phyloP scores from a whole-genome alignment of 2,113 vertebrate genomes.

The Columbina picui region DNA sequence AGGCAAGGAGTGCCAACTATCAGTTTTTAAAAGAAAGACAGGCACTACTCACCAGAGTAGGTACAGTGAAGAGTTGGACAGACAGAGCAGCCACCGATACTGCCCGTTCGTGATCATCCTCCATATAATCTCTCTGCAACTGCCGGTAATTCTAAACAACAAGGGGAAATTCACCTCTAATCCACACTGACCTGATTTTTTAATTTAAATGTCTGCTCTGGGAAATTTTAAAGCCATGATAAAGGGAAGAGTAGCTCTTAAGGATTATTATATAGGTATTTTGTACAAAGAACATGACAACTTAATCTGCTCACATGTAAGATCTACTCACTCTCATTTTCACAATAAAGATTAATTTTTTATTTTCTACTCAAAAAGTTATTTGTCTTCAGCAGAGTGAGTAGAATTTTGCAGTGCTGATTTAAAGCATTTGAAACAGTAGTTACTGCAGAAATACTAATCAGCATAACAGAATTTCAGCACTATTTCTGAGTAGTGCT shows the following conservation, averaged over 20 bases:
- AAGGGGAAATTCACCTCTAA: constrained; percentile 92
- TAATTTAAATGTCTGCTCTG: constrained; percentile 66
- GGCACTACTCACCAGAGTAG: constrained; percentile 94
- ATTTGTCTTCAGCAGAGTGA: neutral
- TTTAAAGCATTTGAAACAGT: neutral
- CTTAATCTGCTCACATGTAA: neutral
- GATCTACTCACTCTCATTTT: neutral
- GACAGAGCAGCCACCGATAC: constrained; percentile 98
- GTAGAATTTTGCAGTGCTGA: neutral
- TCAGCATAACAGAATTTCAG: constrained; percentile 24
- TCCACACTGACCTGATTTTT: constrained; percentile 78
- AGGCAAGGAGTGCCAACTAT: constrained; percentile 84
- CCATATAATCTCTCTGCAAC: constrained; percentile 99
- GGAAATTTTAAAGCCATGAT: constrained; percentile 46
- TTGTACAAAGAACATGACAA: neutral
- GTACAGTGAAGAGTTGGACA: constrained; percentile 98
- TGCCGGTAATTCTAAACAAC: constrained; percentile 98
- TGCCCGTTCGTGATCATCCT: constrained; percentile 97
- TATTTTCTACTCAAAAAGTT: neutral
- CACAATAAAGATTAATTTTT: neutral
- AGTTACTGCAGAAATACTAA: constrained; percentile 22
- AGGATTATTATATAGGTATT: neutral
- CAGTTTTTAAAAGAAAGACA: constrained; percentile 79
- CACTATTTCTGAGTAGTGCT: neutral
- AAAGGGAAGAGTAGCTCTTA: constrained; percentile 8